Percentiles rank a stretch among this genome's conserved stretches.
These are phyloP conservation scores for Oceanodroma leucorhoa DNA, from an alignment of 2,797 vertebrate species.

Conservation along the genomic window DNA sequence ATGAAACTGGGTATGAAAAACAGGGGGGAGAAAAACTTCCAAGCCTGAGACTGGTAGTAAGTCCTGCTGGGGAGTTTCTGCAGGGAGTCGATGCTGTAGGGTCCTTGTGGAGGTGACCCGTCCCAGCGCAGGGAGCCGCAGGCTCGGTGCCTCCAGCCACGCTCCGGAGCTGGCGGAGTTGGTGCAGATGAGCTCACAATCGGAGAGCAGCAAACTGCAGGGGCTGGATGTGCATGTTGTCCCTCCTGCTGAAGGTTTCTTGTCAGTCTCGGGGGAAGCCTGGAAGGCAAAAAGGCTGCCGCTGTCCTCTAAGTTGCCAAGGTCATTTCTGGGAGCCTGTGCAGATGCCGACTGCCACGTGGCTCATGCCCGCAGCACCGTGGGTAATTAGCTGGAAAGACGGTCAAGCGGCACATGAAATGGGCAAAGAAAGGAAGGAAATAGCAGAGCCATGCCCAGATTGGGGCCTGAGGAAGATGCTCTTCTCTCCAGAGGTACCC, in stretches of 20 bases:
- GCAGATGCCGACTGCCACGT: not conserved
- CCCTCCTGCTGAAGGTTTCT: not conserved
- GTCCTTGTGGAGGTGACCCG: not conserved
- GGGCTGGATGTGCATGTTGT: not conserved
- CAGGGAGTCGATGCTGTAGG: no score
- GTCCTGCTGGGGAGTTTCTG: not conserved
- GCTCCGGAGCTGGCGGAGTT: not conserved
- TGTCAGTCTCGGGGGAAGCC: not conserved
- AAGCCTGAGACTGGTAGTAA: not conserved
- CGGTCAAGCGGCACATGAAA: not conserved
- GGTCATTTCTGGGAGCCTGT: not conserved
- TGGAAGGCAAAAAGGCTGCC: not conserved
- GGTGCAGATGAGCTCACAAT: not conserved
- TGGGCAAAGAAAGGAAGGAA: not conserved
- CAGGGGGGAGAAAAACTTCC: not conserved
- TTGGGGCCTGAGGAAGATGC: not conserved
- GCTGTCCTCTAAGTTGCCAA: not conserved
- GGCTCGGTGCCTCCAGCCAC: accelerated
- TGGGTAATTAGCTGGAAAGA: not conserved
- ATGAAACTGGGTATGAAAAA: not conserved
- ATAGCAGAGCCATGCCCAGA: not conserved
- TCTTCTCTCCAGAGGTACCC: not conserved
- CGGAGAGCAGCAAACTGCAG: not conserved
- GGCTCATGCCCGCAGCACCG: not conserved
- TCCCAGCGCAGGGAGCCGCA: accelerated